phyloP scores from a whole-genome alignment of 2,113 vertebrate species.

The Halcyon senegalensis region DNA sequence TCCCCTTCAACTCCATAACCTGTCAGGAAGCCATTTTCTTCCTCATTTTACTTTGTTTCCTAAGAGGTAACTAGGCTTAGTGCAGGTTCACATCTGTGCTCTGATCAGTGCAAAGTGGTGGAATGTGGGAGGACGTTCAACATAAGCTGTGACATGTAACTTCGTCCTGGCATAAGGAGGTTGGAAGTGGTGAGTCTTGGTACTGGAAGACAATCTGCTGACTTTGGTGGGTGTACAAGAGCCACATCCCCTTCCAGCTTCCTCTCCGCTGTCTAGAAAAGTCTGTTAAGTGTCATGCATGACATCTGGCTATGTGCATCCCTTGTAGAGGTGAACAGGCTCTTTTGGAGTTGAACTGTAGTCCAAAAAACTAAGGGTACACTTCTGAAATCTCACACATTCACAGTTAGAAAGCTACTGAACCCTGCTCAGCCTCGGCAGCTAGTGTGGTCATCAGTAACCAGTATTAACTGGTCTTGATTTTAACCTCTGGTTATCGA shows the following conservation, averaged over 20 bases:
- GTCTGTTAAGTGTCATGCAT: neutral
- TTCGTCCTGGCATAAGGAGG: neutral
- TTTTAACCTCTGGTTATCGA: neutral
- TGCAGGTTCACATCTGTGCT: neutral
- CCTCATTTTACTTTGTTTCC: neutral
- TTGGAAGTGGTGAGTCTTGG: neutral
- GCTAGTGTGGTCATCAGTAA: neutral
- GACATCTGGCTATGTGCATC: neutral
- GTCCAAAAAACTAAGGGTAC: neutral
- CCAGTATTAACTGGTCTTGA: neutral
- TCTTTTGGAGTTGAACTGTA: neutral
- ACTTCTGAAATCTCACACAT: neutral
- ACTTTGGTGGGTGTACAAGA: neutral
- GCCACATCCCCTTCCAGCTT: neutral
- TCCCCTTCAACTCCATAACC: neutral
- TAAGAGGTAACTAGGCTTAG: neutral
- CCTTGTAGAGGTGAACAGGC: neutral
- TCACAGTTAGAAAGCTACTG: neutral
- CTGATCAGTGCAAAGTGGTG: neutral
- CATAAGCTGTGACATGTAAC: neutral
- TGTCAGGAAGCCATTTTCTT: neutral
- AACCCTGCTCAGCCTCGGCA: neutral
- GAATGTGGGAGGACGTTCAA: neutral
- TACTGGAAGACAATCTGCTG: neutral
- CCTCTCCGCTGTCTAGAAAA: neutral